Evolutionary conservation across 1,140 invertebrate species (phyloP).

Genomic region (Acromyrmex charruanus): DNA sequence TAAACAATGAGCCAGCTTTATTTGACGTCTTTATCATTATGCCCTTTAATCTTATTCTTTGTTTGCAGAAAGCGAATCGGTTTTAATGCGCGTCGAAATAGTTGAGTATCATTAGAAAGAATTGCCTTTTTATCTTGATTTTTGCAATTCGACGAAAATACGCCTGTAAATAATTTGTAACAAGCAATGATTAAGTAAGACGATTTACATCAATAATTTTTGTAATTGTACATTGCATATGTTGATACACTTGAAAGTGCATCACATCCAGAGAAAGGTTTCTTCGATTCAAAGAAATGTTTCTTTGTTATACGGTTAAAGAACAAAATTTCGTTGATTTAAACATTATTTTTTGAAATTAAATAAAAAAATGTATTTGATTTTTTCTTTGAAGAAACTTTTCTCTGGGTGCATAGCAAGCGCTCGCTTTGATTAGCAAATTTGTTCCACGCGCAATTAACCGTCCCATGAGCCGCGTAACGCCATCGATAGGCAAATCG

Average conservation of each 20-base stretch:
- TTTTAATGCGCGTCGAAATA: not conserved
- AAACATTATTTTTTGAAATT: too few relatives aligned
- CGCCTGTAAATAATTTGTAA: not conserved
- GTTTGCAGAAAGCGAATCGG: not conserved
- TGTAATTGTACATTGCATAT: not conserved
- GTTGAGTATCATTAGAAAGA: not conserved
- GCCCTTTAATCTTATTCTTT: not conserved
- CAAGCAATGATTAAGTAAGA: not conserved
- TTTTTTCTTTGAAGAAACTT: too few relatives aligned
- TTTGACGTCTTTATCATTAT: not conserved
- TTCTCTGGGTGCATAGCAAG: too few relatives aligned
- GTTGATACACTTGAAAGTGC: not conserved
- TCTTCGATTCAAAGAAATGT: too few relatives aligned
- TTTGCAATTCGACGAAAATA: not conserved
- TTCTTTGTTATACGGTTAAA: too few relatives aligned
- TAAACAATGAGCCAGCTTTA: not conserved
- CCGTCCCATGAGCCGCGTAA: constrained; percentile 48
- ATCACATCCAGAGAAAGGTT: not conserved
- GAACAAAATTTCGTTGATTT: too few relatives aligned
- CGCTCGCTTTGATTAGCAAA: constrained; percentile 35
- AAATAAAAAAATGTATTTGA: too few relatives aligned
- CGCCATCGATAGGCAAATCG: constrained; percentile 20
- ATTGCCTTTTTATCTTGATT: not conserved
- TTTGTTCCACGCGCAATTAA: constrained; percentile 53
- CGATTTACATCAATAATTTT: not conserved